phyloP scores from a whole-genome alignment of 2,113 vertebrate genomes.

The Orycteropus afer region DNA sequence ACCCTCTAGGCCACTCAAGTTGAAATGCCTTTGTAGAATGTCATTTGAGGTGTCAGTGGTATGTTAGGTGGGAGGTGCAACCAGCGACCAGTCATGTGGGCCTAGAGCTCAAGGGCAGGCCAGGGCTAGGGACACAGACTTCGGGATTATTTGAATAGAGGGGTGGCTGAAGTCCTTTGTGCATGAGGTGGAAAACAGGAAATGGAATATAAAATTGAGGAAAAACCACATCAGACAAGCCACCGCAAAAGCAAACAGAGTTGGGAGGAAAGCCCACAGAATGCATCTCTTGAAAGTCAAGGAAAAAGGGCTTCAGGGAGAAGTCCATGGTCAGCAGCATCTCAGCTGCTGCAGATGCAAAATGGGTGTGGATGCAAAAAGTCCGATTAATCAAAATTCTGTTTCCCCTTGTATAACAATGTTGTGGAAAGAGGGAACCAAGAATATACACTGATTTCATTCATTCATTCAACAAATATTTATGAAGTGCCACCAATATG shows the following conservation, averaged over 20 bases:
- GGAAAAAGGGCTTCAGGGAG: neutral
- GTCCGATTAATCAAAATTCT: neutral
- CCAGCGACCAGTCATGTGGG: no score
- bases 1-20: no score
- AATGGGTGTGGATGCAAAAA: neutral
- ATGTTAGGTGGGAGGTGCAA: no score
- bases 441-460: neutral
- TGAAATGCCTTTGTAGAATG: no score
- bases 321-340: neutral
- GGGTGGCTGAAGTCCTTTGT: neutral
- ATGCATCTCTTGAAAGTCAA: neutral
- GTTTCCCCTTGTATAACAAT: neutral
- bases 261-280: neutral
- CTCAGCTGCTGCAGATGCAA: neutral
- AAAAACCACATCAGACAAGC: neutral
- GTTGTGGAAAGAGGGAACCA: neutral
- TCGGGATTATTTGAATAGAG: neutral
- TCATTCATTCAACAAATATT: neutral
- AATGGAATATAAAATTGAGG: neutral
- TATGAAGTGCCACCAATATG: neutral
- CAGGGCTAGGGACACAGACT: neutral
- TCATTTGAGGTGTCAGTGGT: no score
- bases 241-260: neutral
- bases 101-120: no score
- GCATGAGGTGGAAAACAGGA: neutral